Conservation (phyloP, 2,797 vertebrate species). For the Brachymystax lenok region DNA sequence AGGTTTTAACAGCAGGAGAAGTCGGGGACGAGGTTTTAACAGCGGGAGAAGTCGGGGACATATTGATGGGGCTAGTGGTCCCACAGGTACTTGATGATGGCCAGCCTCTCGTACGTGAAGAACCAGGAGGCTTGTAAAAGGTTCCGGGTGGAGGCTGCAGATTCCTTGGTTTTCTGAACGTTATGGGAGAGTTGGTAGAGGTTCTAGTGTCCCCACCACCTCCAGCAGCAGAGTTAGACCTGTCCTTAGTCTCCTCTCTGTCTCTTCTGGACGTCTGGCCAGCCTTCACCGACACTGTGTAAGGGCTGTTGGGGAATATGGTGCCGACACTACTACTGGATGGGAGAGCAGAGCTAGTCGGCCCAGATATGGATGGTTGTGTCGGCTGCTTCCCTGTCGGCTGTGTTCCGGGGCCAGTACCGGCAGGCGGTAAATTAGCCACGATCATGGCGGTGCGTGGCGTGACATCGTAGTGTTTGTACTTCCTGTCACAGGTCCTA, state of each 20-base stretch:
- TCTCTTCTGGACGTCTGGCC: slow-evolving; percentile 71
- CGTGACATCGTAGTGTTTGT: slow-evolving; percentile 86
- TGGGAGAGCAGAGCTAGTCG: slow-evolving; percentile 22
- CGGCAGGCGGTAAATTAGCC: slow-evolving; percentile 78
- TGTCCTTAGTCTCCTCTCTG: slow-evolving; percentile 51
- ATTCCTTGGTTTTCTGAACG: slow-evolving; percentile 83
- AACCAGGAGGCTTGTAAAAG: slow-evolving; percentile 90
- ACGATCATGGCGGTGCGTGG: slow-evolving; percentile 86
- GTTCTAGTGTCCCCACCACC: too few relatives aligned
- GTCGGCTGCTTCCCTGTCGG: slow-evolving; percentile 36
- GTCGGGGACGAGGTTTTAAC: too few relatives aligned
- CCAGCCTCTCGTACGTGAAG: slow-evolving; percentile 64
- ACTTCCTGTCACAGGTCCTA: slow-evolving; percentile 87
- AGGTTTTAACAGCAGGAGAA: too few relatives aligned
- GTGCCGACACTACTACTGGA: slow-evolving; percentile 40
- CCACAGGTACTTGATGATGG: slow-evolving; percentile 58
- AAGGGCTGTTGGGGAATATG: slow-evolving; percentile 69
- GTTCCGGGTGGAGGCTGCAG: slow-evolving; percentile 92
- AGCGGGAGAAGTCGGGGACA: background rate
- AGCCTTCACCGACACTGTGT: slow-evolving; percentile 60
- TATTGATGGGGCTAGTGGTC: slow-evolving; percentile 45
- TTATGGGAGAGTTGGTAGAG: slow-evolving; percentile 54
- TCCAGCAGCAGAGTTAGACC: slow-evolving; percentile 56
- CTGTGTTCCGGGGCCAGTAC: slow-evolving; percentile 50
- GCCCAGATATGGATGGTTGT: background rate